These are phyloP conservation scores for Dryadula phaetusa DNA, from an alignment of 2,888 invertebrate species.

Conservation along the genomic window DNA sequence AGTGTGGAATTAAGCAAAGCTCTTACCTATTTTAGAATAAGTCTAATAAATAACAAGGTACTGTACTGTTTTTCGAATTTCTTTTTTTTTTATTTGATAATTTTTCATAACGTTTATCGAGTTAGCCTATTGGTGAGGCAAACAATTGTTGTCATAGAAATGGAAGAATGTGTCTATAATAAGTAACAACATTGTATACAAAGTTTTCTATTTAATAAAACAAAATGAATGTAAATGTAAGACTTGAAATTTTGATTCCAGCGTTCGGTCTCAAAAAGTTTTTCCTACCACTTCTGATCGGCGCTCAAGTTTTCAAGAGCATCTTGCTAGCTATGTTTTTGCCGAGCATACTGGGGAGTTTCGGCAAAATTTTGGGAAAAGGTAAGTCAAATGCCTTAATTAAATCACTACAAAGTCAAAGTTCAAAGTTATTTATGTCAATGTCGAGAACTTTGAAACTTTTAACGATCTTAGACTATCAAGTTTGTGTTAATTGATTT, in stretches of 20 bases:
- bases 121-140: too few species aligned
- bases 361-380: conserved; percentile 93
- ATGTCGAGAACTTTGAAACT: conserved; percentile 22
- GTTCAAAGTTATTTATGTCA: conserved; percentile 25
- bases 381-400: conserved; percentile 75
- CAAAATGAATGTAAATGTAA: neutral
- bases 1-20: too few species aligned
- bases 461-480: conserved; percentile 35
- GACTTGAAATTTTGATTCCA: conserved; percentile 72
- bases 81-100: too few species aligned
- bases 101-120: too few species aligned
- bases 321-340: conserved; percentile 92
- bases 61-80: too few species aligned
- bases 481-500: neutral
- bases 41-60: too few species aligned
- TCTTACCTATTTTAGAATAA: too few species aligned
- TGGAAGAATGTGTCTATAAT: too few species aligned
- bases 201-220: neutral
- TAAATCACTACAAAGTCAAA: conserved; percentile 32
- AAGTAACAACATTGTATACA: too few species aligned
- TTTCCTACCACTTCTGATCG: conserved; percentile 91
- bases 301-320: conserved; percentile 92
- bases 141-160: too few species aligned
- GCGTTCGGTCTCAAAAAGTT: conserved; percentile 93
- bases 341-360: conserved; percentile 92